These are phyloP conservation scores for Turdus rufiventris DNA, from an alignment of 2,113 vertebrate genomes.

Conservation along the genomic window DNA sequence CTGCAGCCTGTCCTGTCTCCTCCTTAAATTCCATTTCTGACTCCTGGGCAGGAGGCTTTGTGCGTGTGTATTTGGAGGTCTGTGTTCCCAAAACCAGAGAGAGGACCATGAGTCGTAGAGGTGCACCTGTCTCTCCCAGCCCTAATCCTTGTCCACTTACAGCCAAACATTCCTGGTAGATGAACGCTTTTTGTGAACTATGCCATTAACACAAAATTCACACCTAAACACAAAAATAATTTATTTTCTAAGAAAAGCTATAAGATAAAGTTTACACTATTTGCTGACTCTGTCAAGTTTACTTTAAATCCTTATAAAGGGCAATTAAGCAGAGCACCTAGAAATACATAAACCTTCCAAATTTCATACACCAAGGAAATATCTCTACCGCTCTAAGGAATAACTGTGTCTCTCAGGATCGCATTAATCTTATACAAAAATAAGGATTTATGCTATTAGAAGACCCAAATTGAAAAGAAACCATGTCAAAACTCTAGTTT, in stretches of 20 bases:
- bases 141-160: background rate
- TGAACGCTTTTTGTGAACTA: background rate
- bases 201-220: background rate
- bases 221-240: background rate
- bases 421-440: background rate
- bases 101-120: background rate
- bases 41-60: background rate
- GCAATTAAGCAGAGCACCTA: background rate
- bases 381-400: background rate
- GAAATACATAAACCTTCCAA: background rate
- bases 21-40: background rate
- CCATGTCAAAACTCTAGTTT: background rate
- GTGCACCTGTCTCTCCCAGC: background rate
- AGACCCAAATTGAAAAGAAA: background rate
- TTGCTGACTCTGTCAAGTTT: background rate
- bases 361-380: background rate
- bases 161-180: background rate
- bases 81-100: background rate
- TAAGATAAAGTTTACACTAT: background rate
- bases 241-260: background rate
- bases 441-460: background rate
- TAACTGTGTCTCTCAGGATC: background rate
- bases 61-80: background rate
- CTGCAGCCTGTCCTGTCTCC: background rate
- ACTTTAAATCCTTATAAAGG: background rate